Evolutionary conservation across 2,797 vertebrate genomes (phyloP), one percentile per base, ranked within the genome.

Genomic region (Sphenopsis melanotis): DNA sequence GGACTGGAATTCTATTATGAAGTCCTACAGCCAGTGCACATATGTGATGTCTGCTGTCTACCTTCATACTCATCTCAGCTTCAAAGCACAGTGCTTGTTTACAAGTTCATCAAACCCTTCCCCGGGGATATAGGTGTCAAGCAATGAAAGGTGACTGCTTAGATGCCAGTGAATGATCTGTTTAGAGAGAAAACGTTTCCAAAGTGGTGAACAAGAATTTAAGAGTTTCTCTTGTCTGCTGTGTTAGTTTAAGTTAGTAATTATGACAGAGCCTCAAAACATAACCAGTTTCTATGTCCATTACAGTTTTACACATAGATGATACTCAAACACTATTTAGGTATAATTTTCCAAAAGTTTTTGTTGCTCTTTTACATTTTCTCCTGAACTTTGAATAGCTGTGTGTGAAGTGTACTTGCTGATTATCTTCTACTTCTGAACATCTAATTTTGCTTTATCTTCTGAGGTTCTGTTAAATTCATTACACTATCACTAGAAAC

Each of bases 71-170:
- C 77, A 50, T 95, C 85, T 93, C 71, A 91, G 49, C 94, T 93
- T 91, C 65, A 85, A 91, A 92, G 90, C 71, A 79, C 15, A 60
- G 57, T 46, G 89, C 79, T 82, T 97, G 94, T 94, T 96, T 96
- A 96, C 93, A 96, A 95, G 93, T 96, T 97, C 94, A 96, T 96
- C 93, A 96, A 93, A 95, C 83, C 90, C 82, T 96, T 96, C 78
- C 95, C 89, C 0, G 3, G 30, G 77, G 95, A 89, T 72, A 93
- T 4, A 93, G 83, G 92, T 96, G 90, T 95, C 94, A 92, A 91
- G 93, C 80, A 92, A 94, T 92, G 93, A 94, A 95, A 97, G 94
- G 93, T 95, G 93, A 95, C 93, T 96, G 70, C 81, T 94, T 94
- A 84, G 76, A 94, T 50, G 64, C 46, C 66, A 83, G 53, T n/a